phyloP scores from a whole-genome alignment of 2,888 invertebrate genomes.

The Mythimna pallens region DNA sequence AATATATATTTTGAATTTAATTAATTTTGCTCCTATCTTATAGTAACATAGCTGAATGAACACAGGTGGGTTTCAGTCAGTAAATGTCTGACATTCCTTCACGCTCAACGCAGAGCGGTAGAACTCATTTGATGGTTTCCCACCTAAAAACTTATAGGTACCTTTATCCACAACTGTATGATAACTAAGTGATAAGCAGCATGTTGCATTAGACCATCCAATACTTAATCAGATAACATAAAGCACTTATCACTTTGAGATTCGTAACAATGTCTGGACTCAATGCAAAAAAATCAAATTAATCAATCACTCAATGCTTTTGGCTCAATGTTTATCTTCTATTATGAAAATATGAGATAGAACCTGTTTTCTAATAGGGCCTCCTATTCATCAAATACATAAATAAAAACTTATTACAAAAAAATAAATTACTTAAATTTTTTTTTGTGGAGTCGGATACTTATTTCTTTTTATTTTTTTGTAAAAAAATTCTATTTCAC shows the following conservation, averaged over 20 bases:
- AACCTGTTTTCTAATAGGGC: neutral
- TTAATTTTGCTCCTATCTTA: too few species aligned
- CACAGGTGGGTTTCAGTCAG: too few species aligned
- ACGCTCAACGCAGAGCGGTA: neutral
- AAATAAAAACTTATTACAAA: too few species aligned
- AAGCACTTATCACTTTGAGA: neutral
- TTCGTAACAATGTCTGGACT: neutral
- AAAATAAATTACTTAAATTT: too few species aligned
- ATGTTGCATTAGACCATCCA: neutral
- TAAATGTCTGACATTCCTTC: neutral
- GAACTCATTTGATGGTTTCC: neutral
- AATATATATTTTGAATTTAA: too few species aligned
- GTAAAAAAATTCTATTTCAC: too few species aligned
- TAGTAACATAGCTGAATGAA: neutral
- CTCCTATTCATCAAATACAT: neutral
- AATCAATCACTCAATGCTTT: too few species aligned
- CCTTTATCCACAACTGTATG: neutral
- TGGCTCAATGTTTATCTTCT: too few species aligned
- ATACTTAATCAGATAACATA: slow-evolving; percentile 13
- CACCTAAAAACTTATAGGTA: neutral
- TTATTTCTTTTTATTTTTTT: too few species aligned
- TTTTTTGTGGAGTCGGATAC: too few species aligned
- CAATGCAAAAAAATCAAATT: neutral
- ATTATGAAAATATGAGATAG: neutral
- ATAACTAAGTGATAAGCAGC: slow-evolving; percentile 21